A percentile compares a stretch with the other conserved stretches of the same genome.
Conservation (phyloP, 2,113 vertebrate genomes). For the Myiozetetes cayanensis region DNA sequence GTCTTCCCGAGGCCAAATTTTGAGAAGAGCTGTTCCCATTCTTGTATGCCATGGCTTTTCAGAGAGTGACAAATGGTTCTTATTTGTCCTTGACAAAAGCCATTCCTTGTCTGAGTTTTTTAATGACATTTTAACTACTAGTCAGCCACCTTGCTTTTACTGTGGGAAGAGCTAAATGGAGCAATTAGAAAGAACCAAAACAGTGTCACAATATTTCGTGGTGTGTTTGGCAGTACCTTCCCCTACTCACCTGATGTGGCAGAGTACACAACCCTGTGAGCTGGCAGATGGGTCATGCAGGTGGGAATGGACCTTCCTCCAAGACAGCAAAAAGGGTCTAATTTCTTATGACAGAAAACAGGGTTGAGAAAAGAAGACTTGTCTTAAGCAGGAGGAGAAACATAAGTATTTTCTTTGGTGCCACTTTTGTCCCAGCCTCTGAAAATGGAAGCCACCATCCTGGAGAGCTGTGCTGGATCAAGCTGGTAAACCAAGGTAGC, state of each 20-base stretch:
- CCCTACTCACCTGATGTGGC: fast-evolving
- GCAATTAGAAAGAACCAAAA: neutral
- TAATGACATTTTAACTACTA: neutral
- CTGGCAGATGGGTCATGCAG: neutral
- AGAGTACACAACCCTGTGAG: neutral
- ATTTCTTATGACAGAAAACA: neutral
- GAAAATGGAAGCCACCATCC: neutral
- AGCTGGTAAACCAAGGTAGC: neutral
- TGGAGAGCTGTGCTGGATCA: neutral
- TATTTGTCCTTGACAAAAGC: neutral
- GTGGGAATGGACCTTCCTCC: neutral
- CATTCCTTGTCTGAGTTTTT: neutral
- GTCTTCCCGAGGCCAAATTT: neutral
- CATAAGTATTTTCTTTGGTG: neutral
- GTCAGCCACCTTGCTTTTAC: neutral
- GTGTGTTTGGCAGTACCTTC: neutral
- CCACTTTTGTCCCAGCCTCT: neutral
- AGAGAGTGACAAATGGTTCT: neutral
- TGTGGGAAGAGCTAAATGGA: neutral
- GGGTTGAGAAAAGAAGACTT: neutral
- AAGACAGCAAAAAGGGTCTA: neutral
- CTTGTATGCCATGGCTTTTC: neutral
- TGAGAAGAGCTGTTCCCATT: neutral
- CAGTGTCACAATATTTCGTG: neutral
- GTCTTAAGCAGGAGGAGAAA: neutral